phyloP scores from a whole-genome alignment of 2,888 invertebrate species.

The Phortica magna region DNA sequence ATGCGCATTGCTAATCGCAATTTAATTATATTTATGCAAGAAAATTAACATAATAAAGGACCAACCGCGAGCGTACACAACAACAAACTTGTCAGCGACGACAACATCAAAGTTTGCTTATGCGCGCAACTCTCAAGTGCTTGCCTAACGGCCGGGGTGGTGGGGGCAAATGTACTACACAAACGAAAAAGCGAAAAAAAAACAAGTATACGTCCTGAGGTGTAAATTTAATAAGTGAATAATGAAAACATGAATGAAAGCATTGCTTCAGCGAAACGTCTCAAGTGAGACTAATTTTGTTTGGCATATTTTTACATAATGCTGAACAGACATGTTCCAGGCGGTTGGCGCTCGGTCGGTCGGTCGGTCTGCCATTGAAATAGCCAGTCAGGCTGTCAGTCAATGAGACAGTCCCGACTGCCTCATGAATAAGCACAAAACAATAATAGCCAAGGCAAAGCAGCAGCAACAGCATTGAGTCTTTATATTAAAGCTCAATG shows the following conservation, averaged over 20 bases:
- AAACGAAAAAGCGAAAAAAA: background rate
- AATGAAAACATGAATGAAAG: conserved; percentile 1
- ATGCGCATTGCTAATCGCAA: conserved; percentile 13
- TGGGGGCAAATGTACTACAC: background rate
- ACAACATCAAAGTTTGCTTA: conserved; percentile 8
- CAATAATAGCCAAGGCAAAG: no score
- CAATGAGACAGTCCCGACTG: no score
- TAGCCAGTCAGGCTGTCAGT: no score
- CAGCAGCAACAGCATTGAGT: no score
- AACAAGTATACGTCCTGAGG: background rate
- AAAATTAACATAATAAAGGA: conserved; percentile 13
- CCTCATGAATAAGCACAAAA: no score
- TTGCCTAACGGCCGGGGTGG: no score
- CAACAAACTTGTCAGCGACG: background rate
- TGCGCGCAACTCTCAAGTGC: background rate
- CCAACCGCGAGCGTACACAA: background rate
- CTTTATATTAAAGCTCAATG: no score
- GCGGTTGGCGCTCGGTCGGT: no score
- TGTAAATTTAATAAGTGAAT: conserved; percentile 24
- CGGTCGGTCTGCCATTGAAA: no score
- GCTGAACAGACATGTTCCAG: no score
- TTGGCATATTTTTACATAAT: background rate
- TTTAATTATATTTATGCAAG: conserved; percentile 14
- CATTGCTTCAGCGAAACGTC: background rate
- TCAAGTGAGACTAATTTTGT: background rate